Base-by-base conservation (phyloP, 2,888 invertebrate genomes). In the Steinernema carpocapsae region DNA sequence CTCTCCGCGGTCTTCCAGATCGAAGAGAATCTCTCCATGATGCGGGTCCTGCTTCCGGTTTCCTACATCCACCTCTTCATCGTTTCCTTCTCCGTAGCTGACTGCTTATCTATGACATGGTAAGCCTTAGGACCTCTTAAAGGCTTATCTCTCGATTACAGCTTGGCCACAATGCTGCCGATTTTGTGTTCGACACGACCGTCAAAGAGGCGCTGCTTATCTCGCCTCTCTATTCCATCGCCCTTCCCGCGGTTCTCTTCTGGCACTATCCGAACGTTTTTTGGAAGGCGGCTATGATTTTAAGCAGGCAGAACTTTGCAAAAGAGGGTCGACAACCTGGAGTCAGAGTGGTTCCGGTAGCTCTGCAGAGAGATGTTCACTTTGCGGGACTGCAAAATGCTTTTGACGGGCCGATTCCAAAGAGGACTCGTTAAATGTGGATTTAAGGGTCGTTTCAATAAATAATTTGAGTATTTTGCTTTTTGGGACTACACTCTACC, bases 11-110 rank as follows among this genome's bases (percentile, higher is more conserved):
- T 64, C 14, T 64, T 64, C 64, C 64, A 64, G 19, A 64, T 64
- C 32, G 64, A 64, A n/a, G 64, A 64, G 37, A 64, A 64, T n/a
- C 64, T 64, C 64, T 64, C 64, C 7, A 64, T 64, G 64, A 64
- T 64, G 17, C 29, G 32, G 29, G 32, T 64, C 37, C 64, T 64
- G 3, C 64, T 64, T 7, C 64, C 64, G 17, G 64, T 32, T 17
- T 64, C 64, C 32, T 64, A 64, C 37, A 32, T 64, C 32, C 64
- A 64, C 32, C 64, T 64, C 7, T n/a, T 64, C 64, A 64, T 64
- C 32, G 26, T 64, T 3, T n/a, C 32, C 32, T 64, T 26, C 37
- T 64, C 64, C 4, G 32, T 64, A 17, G 64, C 64, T 2, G 64
- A 32, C 17, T 64, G 1, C 26, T 64, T 32, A 26, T 64, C 29